Conservation (phyloP, 2,113 vertebrate species). For the Danio rerio region DNA sequence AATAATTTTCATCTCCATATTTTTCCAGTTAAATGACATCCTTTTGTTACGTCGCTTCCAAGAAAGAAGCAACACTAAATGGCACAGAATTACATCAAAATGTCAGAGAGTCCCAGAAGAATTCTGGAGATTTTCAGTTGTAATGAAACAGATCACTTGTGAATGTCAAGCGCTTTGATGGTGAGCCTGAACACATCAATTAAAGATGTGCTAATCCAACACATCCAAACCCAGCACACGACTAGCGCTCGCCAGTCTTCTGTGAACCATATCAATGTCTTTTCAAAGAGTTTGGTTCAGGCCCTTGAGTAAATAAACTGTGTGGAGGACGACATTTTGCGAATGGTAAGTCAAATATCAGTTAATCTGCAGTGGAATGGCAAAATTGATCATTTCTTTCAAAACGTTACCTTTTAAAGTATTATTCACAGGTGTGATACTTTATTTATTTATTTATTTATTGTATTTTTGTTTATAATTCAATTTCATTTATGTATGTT, state of each 20-base stretch:
- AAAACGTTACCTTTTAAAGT: too few relatives aligned
- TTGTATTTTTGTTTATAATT: too few relatives aligned
- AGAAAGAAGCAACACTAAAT: conserved; percentile 48
- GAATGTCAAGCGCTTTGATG: conserved; percentile 57
- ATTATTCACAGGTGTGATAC: too few relatives aligned
- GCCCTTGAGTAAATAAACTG: conserved; percentile 27
- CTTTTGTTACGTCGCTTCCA: conserved; percentile 17
- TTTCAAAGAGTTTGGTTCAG: conserved; percentile 22
- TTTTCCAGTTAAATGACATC: conserved; percentile 36
- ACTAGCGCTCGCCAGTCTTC: neutral
- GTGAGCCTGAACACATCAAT: conserved; percentile 53
- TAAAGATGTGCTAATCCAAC: conserved; percentile 46
- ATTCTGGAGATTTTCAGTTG: conserved; percentile 44
- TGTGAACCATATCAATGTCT: conserved; percentile 5
- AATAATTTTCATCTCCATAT: conserved; percentile 38
- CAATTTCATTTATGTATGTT: too few relatives aligned
- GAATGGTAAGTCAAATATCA: conserved; percentile 14
- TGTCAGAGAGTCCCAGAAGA: conserved; percentile 51
- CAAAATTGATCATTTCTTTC: too few relatives aligned
- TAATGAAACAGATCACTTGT: conserved; percentile 60
- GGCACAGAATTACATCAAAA: conserved; percentile 45
- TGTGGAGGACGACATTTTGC: neutral
- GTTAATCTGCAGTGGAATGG: conserved; percentile 9
- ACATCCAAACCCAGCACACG: conserved; percentile 19
- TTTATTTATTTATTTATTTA: too few relatives aligned